Conservation (phyloP, 2,888 invertebrate genomes). For the Synergus japonicus region DNA sequence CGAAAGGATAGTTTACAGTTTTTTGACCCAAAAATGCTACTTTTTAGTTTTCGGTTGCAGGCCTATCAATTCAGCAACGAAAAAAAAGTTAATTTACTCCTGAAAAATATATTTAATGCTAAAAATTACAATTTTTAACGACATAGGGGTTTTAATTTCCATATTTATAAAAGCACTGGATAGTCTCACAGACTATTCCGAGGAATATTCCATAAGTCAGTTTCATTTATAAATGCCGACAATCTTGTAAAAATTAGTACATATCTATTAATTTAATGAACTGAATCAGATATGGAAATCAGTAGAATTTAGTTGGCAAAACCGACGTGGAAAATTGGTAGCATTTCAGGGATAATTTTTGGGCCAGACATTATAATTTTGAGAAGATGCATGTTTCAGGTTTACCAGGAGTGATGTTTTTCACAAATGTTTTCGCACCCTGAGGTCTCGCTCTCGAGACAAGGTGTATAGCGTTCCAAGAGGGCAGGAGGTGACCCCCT, state of each 20-base stretch:
- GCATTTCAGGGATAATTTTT: background rate
- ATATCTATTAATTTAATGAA: too few relatives aligned
- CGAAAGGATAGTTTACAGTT: conserved; percentile 17
- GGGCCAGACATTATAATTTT: too few relatives aligned
- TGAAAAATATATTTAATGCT: background rate
- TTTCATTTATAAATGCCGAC: too few relatives aligned
- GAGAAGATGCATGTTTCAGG: background rate
- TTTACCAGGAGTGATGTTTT: conserved; percentile 54
- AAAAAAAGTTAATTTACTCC: background rate
- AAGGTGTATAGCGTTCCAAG: conserved; percentile 55
- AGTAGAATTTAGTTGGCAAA: background rate
- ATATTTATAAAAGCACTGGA: too few relatives aligned
- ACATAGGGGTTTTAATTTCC: background rate
- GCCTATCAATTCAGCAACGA: background rate
- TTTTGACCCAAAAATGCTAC: conserved; percentile 22
- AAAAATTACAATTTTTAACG: background rate
- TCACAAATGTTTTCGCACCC: conserved; percentile 69
- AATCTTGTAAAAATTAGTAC: too few relatives aligned
- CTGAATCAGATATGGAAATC: too few relatives aligned
- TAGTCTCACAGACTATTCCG: too few relatives aligned
- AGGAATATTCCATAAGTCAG: too few relatives aligned
- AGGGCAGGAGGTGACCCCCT: conserved; percentile 48
- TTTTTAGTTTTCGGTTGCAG: background rate
- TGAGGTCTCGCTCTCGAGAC: conserved; percentile 49
- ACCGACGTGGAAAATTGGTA: background rate